A percentile compares a stretch with the other conserved stretches of the same genome.
Conservation (phyloP, 2,888 invertebrate genomes). For the Cecidostiba fungosa region DNA sequence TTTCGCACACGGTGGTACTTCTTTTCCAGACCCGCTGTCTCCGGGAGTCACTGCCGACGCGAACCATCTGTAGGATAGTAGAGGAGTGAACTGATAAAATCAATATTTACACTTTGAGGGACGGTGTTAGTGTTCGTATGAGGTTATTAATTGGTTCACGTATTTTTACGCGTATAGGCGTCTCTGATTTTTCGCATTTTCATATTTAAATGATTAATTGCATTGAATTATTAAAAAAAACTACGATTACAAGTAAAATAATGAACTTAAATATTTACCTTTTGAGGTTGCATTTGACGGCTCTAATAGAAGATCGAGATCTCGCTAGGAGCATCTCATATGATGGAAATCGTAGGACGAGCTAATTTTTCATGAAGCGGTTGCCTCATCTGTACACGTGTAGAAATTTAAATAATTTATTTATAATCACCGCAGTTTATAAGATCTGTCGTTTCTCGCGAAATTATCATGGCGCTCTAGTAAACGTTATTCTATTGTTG, state of each 20-base stretch:
- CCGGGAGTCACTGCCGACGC: slow-evolving; percentile 14
- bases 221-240: neutral
- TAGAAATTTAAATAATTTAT: slow-evolving; percentile 26
- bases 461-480: slow-evolving; percentile 52
- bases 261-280: slow-evolving; percentile 65
- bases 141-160: neutral
- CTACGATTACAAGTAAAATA: neutral
- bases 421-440: slow-evolving; percentile 45
- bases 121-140: too few species aligned
- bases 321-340: slow-evolving; percentile 75
- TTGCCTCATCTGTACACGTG: slow-evolving; percentile 34
- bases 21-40: slow-evolving; percentile 41
- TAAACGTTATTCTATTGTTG: slow-evolving; percentile 59
- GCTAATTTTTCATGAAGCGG: slow-evolving; percentile 64
- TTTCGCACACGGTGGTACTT: slow-evolving; percentile 70
- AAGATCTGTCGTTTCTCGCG: slow-evolving; percentile 57
- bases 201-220: neutral
- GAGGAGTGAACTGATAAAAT: too few species aligned
- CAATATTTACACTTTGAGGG: too few species aligned
- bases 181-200: too few species aligned
- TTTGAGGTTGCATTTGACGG: slow-evolving; percentile 66
- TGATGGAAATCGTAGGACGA: slow-evolving; percentile 42
- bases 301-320: slow-evolving; percentile 67
- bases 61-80: slow-evolving; percentile 35
- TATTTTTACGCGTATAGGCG: too few species aligned